These are phyloP conservation scores for Mustela lutreola DNA, from an alignment of 2,113 vertebrate genomes.

Conservation along the genomic window DNA sequence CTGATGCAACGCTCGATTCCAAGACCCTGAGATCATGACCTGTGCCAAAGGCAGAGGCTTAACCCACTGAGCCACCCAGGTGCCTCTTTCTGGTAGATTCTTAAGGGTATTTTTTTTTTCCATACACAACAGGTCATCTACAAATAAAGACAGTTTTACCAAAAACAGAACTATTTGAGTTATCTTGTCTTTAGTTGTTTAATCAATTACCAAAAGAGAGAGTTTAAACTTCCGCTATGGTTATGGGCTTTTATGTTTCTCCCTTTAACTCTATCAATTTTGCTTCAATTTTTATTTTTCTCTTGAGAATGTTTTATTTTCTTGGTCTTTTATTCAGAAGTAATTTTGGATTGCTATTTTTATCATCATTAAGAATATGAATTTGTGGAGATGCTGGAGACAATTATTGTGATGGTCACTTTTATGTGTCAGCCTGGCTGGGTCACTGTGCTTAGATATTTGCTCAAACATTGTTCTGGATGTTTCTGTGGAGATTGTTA, in stretches of 20 bases:
- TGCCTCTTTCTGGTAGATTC: background rate
- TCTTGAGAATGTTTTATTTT: background rate
- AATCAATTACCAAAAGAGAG: background rate
- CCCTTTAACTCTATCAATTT: background rate
- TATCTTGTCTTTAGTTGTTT: background rate
- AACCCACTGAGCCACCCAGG: no score
- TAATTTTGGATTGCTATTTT: background rate
- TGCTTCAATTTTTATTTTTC: background rate
- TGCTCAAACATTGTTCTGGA: background rate
- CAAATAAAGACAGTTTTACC: background rate
- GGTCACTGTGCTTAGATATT: background rate
- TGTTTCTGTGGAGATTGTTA: background rate
- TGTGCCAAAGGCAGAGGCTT: no score
- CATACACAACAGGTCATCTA: background rate
- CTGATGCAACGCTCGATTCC: no score
- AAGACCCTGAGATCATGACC: no score
- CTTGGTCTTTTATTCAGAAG: background rate
- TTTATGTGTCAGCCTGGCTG: background rate
- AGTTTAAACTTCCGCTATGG: background rate
- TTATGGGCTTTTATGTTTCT: background rate
- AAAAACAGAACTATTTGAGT: background rate
- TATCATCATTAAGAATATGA: background rate
- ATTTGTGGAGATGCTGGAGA: background rate
- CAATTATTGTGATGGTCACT: background rate
- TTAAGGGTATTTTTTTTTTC: background rate